Conservation (phyloP, 2,888 invertebrate species). For the Cylloceria caligata region DNA sequence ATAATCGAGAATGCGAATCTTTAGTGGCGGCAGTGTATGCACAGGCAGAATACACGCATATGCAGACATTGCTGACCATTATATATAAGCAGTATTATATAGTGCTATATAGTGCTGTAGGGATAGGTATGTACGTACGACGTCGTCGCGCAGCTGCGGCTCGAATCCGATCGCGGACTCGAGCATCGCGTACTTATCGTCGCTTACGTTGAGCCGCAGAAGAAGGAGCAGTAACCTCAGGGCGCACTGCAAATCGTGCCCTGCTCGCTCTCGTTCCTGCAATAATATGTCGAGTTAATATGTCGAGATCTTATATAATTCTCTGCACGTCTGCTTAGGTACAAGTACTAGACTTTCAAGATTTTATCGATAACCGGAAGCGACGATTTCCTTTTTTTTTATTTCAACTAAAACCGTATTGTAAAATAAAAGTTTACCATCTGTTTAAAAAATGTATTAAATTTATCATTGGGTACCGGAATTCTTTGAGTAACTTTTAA, state of each 20-base stretch:
- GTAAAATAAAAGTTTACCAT: neutral
- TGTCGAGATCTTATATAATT: neutral
- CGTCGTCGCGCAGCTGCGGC: slow-evolving; percentile 75
- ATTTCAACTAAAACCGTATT: neutral
- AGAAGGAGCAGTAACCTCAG: slow-evolving; percentile 76
- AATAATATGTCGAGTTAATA: slow-evolving; percentile 50
- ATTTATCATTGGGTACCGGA: neutral
- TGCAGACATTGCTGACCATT: slow-evolving; percentile 22
- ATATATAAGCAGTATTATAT: slow-evolving; percentile 29
- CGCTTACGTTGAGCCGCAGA: slow-evolving; percentile 74
- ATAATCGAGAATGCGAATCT: slow-evolving; percentile 69
- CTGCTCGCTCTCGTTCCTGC: slow-evolving; percentile 77
- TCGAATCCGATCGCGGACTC: slow-evolving; percentile 80
- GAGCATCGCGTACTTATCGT: slow-evolving; percentile 77
- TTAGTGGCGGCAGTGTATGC: slow-evolving; percentile 55
- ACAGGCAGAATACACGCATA: slow-evolving; percentile 48
- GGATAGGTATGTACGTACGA: slow-evolving; percentile 73
- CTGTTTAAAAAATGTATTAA: neutral
- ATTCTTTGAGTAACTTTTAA: neutral
- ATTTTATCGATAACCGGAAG: neutral
- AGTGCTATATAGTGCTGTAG: neutral
- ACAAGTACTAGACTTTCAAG: neutral
- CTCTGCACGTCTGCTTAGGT: neutral
- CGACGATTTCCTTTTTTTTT: neutral
- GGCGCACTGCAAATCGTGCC: slow-evolving; percentile 75